A percentile compares a stretch with the other conserved stretches of the same genome.
Conservation (phyloP, 2,113 vertebrate species). For the Pontoporia blainvillei region DNA sequence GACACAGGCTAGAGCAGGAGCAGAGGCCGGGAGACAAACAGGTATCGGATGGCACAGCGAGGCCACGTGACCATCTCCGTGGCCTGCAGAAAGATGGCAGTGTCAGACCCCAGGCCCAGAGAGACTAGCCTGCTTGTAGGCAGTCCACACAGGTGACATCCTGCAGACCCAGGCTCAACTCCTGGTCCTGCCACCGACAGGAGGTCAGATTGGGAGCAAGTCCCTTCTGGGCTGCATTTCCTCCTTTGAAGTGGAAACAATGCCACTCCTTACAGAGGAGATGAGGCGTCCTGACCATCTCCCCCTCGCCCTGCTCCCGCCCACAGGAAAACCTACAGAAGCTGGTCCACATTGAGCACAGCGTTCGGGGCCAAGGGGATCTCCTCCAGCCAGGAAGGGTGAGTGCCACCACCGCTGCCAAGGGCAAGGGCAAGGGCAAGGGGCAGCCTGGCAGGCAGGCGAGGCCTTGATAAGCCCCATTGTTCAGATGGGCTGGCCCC, state of each 20-base stretch:
- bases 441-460: neutral
- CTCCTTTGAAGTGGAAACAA: neutral
- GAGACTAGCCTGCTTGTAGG: neutral
- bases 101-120: neutral
- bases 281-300: neutral
- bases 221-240: neutral
- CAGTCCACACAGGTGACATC: neutral
- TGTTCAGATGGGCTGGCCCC: constrained; percentile 56
- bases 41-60: fast-evolving
- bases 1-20: neutral
- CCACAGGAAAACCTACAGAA: constrained; percentile 95
- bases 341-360: constrained; percentile 96
- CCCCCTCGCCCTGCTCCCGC: constrained; percentile 18
- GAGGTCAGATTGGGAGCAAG: neutral
- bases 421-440: constrained; percentile 7
- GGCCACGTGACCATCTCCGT: neutral
- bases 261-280: neutral
- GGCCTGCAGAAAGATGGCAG: neutral
- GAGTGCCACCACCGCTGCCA: constrained; percentile 73
- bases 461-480: constrained; percentile 40
- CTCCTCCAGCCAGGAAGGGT: constrained; percentile 96
- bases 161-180: neutral
- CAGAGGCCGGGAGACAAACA: neutral
- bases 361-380: constrained; percentile 89
- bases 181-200: no score